Conservation (phyloP, 2,113 vertebrate species). For the Lanius collurio region DNA sequence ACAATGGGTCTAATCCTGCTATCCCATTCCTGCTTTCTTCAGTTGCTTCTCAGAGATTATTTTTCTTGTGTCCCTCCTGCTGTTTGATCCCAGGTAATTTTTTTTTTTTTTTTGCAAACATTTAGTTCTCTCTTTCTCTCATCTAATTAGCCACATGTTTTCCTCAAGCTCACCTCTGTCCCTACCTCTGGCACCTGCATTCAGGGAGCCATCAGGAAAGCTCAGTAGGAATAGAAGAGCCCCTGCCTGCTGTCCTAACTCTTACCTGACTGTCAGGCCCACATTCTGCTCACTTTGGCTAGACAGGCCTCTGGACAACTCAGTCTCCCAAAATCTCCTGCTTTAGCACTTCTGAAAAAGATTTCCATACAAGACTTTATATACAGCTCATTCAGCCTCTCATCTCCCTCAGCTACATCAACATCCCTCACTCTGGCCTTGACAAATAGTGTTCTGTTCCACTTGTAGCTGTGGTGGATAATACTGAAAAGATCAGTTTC, state of each 20-base stretch:
- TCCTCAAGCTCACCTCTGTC: background rate
- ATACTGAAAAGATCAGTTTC: constrained; percentile 33
- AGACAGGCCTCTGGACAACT: background rate
- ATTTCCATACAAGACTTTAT: background rate
- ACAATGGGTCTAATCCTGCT: background rate
- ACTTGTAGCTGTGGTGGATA: background rate
- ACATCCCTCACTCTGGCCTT: background rate
- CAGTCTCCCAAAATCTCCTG: background rate
- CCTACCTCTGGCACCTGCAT: background rate
- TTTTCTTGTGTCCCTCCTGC: background rate
- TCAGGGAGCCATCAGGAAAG: background rate
- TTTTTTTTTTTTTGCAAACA: background rate
- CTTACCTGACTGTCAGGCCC: background rate
- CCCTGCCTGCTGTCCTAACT: background rate
- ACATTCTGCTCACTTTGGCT: background rate
- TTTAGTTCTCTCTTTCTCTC: background rate
- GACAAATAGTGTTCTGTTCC: background rate
- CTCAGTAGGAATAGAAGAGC: background rate
- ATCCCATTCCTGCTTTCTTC: background rate
- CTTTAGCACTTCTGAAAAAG: background rate
- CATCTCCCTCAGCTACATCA: background rate
- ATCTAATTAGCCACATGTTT: background rate
- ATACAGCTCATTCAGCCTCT: background rate
- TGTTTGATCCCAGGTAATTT: background rate
- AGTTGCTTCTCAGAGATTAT: background rate